Evolutionary conservation across 1,140 invertebrate species (phyloP), one percentile per base, ranked within the genome.

Genomic region (Sminthurinus signatus): DNA sequence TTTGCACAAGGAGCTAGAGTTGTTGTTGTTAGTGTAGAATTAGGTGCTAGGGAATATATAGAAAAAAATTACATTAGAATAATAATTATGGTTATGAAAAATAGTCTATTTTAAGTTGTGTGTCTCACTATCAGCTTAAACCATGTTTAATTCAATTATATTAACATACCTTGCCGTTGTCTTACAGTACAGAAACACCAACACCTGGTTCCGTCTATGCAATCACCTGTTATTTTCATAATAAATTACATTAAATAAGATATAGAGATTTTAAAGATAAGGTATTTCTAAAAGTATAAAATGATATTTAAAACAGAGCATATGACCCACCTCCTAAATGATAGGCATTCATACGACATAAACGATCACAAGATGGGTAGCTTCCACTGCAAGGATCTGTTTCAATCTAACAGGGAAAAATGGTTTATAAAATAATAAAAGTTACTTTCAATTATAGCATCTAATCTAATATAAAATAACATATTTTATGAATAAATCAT

Each of bases 101-200:
- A n/a, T n/a, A n/a, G n/a, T n/a, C n/a, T n/a, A n/a, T n/a, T n/a
- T n/a, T n/a, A n/a, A n/a, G n/a, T n/a, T n/a, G n/a, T n/a, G n/a
- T n/a, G n/a, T n/a, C n/a, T n/a, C n/a, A n/a, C n/a, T n/a, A n/a
- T n/a, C n/a, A n/a, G n/a, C n/a, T n/a, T n/a, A n/a, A n/a, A n/a
- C n/a, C n/a, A n/a, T n/a, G n/a, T n/a, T n/a, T n/a, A n/a, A n/a
- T n/a, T n/a, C n/a, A n/a, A n/a, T n/a, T n/a, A n/a, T n/a, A n/a
- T n/a, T n/a, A n/a, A n/a, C n/a, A n/a, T n/a, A n/a, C n/a, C n/a
- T 29, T 52, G 50, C 10, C 50, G 50, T 52, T 52, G 50, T 28
- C 27, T 25, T 8, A 52, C 50, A 29, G 50, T 52, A 29, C 50
- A 52, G 50, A 3, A 27, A 52, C 50, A 52, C 14, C 23, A 52